Conservation (phyloP, 2,888 invertebrate species). For the Ophioninae sp. region DNA sequence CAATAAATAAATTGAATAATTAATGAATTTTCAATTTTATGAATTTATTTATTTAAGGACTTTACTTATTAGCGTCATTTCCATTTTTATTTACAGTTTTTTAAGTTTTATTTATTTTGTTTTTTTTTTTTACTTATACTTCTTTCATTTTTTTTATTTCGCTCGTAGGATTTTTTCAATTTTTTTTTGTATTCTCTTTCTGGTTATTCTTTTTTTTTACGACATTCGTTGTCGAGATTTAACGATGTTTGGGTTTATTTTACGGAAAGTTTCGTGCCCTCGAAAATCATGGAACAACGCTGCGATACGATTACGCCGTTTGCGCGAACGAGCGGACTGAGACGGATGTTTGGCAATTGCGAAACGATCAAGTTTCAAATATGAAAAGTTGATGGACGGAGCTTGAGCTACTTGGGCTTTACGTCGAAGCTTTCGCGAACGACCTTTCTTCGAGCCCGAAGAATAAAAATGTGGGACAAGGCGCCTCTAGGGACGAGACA, state of each 20-base stretch:
- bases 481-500: conserved; percentile 24
- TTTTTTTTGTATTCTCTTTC: too few species aligned
- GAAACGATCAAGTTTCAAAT: not conserved
- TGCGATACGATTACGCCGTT: not conserved
- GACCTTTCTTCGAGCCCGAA: conserved; percentile 14
- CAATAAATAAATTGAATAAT: too few species aligned
- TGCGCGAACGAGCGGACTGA: not conserved
- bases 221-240: not conserved
- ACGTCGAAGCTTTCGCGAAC: not conserved
- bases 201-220: not conserved
- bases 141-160: too few species aligned
- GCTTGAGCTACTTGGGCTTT: not conserved
- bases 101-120: too few species aligned
- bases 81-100: too few species aligned
- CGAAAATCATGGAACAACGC: not conserved
- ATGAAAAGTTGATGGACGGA: not conserved
- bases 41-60: too few species aligned
- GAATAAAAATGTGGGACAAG: conserved; percentile 33
- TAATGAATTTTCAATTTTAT: too few species aligned
- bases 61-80: too few species aligned
- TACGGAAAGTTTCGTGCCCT: not conserved
- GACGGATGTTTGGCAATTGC: not conserved
- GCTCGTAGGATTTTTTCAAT: too few species aligned
- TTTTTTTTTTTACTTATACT: too few species aligned
- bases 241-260: not conserved